Conservation (phyloP, 2,888 invertebrate species). For the Nymphalis polychloros region DNA sequence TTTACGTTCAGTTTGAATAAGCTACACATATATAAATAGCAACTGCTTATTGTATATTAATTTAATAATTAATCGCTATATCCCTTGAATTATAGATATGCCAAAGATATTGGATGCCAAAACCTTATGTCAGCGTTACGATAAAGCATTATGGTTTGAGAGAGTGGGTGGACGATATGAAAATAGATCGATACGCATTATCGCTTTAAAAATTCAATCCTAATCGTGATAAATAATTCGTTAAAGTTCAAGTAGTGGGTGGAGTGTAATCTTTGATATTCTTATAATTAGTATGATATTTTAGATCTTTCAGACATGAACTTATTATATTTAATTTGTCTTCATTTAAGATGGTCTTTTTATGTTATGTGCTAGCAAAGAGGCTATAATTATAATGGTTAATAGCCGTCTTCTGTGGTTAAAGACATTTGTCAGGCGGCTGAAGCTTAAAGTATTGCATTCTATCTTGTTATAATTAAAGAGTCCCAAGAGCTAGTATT, state of each 20-base stretch:
- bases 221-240: slow-evolving; percentile 40
- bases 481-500: no score
- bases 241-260: slow-evolving; percentile 2
- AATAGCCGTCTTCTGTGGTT: no score
- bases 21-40: no score
- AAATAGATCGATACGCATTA: slow-evolving; percentile 50
- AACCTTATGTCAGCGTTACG: slow-evolving; percentile 69
- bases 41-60: no score
- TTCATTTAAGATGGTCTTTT: not conserved
- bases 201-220: slow-evolving; percentile 38
- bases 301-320: not conserved
- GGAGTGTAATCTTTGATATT: not conserved
- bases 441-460: no score
- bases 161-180: slow-evolving; percentile 50
- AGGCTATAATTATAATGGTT: no score
- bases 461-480: no score
- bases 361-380: no score
- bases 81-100: slow-evolving; percentile 1
- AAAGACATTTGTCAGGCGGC: no score
- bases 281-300: slow-evolving; percentile 6
- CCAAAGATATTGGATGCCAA: slow-evolving; percentile 47
- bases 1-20: no score
- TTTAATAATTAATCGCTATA: not conserved
- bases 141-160: slow-evolving; percentile 65
- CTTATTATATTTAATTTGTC: not conserved